These are phyloP conservation scores for Collichthys lucidus DNA, from an alignment of 2,113 vertebrate species.

Conservation along the genomic window DNA sequence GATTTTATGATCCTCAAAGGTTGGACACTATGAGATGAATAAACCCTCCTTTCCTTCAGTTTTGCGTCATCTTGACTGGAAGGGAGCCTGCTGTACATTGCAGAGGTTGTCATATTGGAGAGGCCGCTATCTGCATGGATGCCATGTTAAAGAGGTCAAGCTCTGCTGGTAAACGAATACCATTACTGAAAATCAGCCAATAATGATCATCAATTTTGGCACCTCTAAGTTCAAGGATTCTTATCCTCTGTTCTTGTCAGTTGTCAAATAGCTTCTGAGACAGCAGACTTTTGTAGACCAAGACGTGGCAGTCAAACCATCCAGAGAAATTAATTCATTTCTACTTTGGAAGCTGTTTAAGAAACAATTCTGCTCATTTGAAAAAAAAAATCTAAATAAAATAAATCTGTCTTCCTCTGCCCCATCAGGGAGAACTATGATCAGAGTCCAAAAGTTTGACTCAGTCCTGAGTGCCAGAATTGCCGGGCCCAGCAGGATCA, in stretches of 20 bases:
- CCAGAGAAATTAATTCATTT: conserved; percentile 50
- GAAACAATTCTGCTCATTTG: conserved; percentile 22
- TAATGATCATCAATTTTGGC: too few species aligned
- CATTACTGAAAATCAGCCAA: too few species aligned
- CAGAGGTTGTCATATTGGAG: too few species aligned
- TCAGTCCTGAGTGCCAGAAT: conserved; percentile 14
- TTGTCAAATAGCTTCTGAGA: conserved; percentile 23
- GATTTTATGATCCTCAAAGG: too few species aligned
- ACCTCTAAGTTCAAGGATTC: background rate
- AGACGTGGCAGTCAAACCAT: conserved; percentile 32
- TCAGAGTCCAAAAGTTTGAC: conserved; percentile 26
- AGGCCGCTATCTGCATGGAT: too few species aligned
- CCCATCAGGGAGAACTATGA: conserved; percentile 34
- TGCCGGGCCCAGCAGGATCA: conserved; percentile 22
- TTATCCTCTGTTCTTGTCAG: conserved; percentile 12
- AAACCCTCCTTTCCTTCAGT: too few species aligned
- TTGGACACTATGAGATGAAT: too few species aligned
- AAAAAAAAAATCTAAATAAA: conserved; percentile 24
- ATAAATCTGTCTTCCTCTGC: conserved; percentile 27
- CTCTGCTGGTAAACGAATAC: too few species aligned
- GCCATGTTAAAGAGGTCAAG: too few species aligned
- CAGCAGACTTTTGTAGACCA: conserved; percentile 1
- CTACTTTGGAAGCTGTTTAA: conserved; percentile 40
- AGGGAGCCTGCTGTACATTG: too few species aligned
- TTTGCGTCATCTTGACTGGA: too few species aligned